Conservation (phyloP, 2,888 invertebrate genomes). For the Theretra japonica region DNA sequence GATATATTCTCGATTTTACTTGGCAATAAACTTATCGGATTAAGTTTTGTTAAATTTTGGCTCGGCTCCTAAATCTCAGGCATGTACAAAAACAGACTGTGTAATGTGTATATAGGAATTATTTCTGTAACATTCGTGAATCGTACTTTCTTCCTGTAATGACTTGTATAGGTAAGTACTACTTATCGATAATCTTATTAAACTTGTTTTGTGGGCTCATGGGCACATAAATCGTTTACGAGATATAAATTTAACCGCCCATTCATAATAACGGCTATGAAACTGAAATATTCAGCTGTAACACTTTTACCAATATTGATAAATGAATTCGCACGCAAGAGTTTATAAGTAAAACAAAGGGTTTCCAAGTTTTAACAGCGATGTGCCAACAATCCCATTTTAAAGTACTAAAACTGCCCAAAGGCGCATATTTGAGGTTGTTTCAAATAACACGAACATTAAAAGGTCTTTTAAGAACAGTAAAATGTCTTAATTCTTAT, state of each 20-base stretch:
- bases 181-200: too few relatives aligned
- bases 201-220: too few relatives aligned
- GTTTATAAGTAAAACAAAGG: constrained; percentile 1
- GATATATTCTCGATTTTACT: background rate
- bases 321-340: background rate
- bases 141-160: background rate
- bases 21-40: constrained; percentile 19
- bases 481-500: background rate
- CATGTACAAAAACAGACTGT: background rate
- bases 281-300: background rate
- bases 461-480: background rate
- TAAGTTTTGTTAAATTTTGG: constrained; percentile 10
- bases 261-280: background rate
- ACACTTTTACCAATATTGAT: background rate
- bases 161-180: too few relatives aligned
- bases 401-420: constrained; percentile 23
- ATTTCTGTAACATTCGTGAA: too few relatives aligned
- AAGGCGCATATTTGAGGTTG: constrained; percentile 7
- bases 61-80: background rate
- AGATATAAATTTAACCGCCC: background rate
- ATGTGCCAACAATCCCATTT: background rate
- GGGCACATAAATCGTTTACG: background rate
- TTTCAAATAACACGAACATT: constrained; percentile 12
- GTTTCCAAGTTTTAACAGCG: background rate
- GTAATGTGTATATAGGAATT: background rate